Evolutionary conservation across 2,113 vertebrate genomes (phyloP), one percentile per base, ranked within the genome.

Genomic region (Galeopterus variegatus): DNA sequence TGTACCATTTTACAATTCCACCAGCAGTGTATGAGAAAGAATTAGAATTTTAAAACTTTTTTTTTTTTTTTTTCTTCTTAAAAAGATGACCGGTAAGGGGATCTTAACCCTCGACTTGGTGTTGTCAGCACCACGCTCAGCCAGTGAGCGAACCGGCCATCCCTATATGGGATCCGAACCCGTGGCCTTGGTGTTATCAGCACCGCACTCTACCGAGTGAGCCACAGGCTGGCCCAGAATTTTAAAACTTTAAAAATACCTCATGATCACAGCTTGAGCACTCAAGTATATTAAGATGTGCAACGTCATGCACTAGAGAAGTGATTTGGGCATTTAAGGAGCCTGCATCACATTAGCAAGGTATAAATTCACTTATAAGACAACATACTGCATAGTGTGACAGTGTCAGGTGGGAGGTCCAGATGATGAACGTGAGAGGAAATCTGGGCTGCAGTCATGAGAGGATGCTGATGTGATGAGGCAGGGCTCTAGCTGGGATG

Each of bases 1-100:
- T 85, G 36, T 72, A 50, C 15, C 73, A 95, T 73, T 95, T 94
- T 95, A 86, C n/a, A 60, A 73, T 79, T 48, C 48, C 31, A 94
- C 36, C 19, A 93, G 62, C 18, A 79, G 36, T 82, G 21, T 87
- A 21, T 72, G 23, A 81, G 69, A 89, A 90, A 15, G 50, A 83
- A 56, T 62, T 67, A 41, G 4, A 90, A 58, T 75, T 93, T 87
- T 81, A 88, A 76, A 82, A 79, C 13, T 41, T 88, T 79, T n/a
- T n/a, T n/a, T n/a, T n/a, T n/a, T n/a, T n/a, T n/a, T n/a, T n/a
- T n/a, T n/a, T n/a, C n/a, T n/a, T n/a, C n/a, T n/a, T n/a, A n/a
- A n/a, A n/a, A n/a, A n/a, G n/a, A n/a, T n/a, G n/a, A n/a, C n/a
- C n/a, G n/a, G n/a, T n/a, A n/a, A n/a, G n/a, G n/a, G n/a, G n/a